These are phyloP conservation scores for Drosophila willistoni DNA, from an alignment of 1,140 invertebrate genomes.

Conservation along the genomic window DNA sequence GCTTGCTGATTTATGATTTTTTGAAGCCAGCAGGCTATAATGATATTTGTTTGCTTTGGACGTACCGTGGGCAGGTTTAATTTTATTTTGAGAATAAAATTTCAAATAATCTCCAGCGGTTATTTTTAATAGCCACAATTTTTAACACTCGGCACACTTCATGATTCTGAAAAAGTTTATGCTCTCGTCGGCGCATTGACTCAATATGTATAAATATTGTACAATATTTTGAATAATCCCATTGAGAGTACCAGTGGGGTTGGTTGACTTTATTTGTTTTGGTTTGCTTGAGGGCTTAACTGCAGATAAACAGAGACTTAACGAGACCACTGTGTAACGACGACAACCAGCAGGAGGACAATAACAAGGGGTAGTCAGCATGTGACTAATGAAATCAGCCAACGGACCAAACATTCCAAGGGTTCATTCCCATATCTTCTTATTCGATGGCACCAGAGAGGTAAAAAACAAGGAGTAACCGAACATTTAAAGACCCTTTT, in stretches of 20 bases:
- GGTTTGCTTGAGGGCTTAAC: conserved; percentile 63
- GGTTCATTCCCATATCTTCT: conserved; percentile 10
- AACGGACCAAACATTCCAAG: conserved; percentile 16
- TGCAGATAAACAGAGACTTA: conserved; percentile 67
- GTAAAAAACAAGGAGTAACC: not conserved
- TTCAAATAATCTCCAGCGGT: not conserved
- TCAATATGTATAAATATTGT: conserved; percentile 1
- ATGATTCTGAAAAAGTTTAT: not conserved
- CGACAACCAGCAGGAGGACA: not conserved
- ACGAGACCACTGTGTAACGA: conserved; percentile 49
- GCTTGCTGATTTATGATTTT: not conserved
- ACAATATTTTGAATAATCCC: conserved; percentile 22
- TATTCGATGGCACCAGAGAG: not conserved
- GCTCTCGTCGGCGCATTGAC: not conserved
- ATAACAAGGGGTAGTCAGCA: conserved; percentile 12
- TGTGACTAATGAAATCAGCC: conserved; percentile 33
- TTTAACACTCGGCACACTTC: conserved; percentile 3
- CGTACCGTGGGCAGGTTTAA: not conserved
- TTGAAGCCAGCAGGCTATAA: not conserved
- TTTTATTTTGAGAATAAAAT: not conserved
- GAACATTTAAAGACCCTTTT: not conserved
- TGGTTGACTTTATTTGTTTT: conserved; percentile 64
- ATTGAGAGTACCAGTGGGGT: conserved; percentile 45
- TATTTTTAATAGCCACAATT: not conserved
- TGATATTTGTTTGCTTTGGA: not conserved